These are phyloP conservation scores for Zaprionus capensis DNA, from an alignment of 1,140 invertebrate species.

Conservation along the genomic window DNA sequence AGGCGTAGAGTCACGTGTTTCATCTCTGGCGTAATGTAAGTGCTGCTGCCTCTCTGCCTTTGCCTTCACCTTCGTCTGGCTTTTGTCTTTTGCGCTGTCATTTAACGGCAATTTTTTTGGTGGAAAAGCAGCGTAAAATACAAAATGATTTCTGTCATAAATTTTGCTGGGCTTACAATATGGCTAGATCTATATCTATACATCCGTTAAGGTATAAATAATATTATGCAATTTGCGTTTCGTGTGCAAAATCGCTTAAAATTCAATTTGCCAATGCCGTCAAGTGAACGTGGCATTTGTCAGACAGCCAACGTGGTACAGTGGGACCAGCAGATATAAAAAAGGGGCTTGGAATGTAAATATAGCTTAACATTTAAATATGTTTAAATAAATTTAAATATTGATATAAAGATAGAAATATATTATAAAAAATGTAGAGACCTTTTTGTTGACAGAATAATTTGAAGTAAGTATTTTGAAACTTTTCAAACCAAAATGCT, in stretches of 20 bases:
- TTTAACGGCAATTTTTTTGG: constrained; percentile 41
- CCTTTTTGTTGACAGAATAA: too few relatives aligned
- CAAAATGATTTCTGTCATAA: constrained; percentile 57
- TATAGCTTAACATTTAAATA: not conserved
- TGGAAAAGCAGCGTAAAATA: constrained; percentile 32
- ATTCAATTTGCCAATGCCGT: constrained; percentile 64
- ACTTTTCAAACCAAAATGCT: too few relatives aligned
- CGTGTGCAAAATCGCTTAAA: constrained; percentile 55
- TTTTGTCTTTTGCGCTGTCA: constrained; percentile 30
- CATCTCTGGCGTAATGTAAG: constrained; percentile 70
- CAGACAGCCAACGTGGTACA: constrained; percentile 29
- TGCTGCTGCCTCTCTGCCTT: constrained; percentile 31
- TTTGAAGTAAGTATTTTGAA: too few relatives aligned
- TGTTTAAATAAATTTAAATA: not conserved
- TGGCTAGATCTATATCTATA: constrained; percentile 25
- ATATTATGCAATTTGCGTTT: constrained; percentile 40
- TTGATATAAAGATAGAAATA: not conserved
- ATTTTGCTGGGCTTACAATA: constrained; percentile 38
- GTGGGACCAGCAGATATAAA: not conserved
- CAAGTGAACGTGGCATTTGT: constrained; percentile 35
- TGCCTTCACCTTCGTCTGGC: not conserved
- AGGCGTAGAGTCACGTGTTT: constrained; percentile 64
- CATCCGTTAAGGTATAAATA: constrained; percentile 16
- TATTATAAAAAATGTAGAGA: too few relatives aligned
- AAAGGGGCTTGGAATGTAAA: not conserved